Conservation (phyloP, 2,113 vertebrate species). For the Oncorhynchus kisutch region DNA sequence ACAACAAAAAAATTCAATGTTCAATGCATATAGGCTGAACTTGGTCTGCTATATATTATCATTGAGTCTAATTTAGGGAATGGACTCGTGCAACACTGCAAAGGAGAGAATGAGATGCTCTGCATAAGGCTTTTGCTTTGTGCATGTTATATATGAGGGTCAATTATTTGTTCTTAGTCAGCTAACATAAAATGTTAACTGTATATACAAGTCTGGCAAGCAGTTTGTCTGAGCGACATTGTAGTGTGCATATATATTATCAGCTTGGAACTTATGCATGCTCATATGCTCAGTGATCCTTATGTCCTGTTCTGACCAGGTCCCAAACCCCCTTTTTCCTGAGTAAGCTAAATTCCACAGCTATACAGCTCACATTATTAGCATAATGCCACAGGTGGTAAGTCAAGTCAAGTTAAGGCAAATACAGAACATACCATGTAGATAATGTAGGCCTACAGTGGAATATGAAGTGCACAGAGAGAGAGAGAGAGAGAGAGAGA, state of each 20-base stretch:
- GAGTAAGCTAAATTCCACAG: too few relatives aligned
- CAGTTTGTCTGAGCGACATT: too few relatives aligned
- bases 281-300: too few relatives aligned
- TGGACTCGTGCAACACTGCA: constrained; percentile 40
- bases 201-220: not conserved
- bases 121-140: not conserved
- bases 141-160: not conserved
- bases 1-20: constrained; percentile 73
- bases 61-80: constrained; percentile 70
- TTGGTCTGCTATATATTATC: constrained; percentile 66
- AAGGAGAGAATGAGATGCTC: constrained; percentile 37
- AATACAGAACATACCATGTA: not conserved
- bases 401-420: not conserved
- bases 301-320: not conserved
- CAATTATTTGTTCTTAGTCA: constrained; percentile 21
- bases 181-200: constrained; percentile 28
- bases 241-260: not conserved
- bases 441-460: not conserved
- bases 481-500: not conserved
- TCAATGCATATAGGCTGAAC: constrained; percentile 61
- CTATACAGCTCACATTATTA: not conserved
- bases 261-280: not conserved
- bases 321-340: too few relatives aligned
- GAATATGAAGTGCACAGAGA: too few relatives aligned
- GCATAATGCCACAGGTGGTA: not conserved